Base-by-base conservation (phyloP, 2,797 vertebrate species). In the Tapera naevia region DNA sequence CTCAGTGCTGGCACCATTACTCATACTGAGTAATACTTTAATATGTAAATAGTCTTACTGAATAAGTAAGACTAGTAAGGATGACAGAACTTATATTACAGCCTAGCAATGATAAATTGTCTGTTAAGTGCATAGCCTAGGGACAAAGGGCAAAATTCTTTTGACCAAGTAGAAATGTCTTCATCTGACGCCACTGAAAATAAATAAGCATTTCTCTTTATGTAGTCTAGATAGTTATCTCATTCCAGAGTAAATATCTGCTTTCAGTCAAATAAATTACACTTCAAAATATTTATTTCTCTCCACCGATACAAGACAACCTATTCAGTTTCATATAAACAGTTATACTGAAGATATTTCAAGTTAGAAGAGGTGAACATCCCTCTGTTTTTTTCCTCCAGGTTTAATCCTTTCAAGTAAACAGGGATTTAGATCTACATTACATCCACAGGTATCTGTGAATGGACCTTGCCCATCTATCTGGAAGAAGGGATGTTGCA, bases 21-120 rank as follows among this genome's bases (percentile, higher is more conserved):
- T 95, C 91, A 89, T 41, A 76, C 82, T 84, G 89, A 92, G 61
- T 83, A 93, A 94, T 89, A 74, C 51, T 80, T 96, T 75, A 86
- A 78, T 88, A 96, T 88, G 87, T 75, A 95, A 95, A 92, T 54
- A 88, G 37, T 87, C 58, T 91, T n/a, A 69, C 32, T 61, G 65
- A 89, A 51, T 78, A 92, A 92, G 50, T 41, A 57, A 78, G 51
- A 82, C 79, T 46, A 65, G 50, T 75, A 58, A 92, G 69, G 84
- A 92, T 89, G 92, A 93, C 53, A 91, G 64, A 83, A 91, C 46
- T 75, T 85, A 23, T 69, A 89, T 51, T 80, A 57, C 16, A 80
- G 35, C 22, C 41, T 30, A 65, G 65, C 75, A 86, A 33, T 33
- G 50, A 95, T 39, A 72, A 91, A 92, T 72, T 45, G 37, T 33